Evolutionary conservation across 2,113 vertebrate species (phyloP), one percentile per base, ranked within the genome.

Genomic region (Ellobius talpinus): DNA sequence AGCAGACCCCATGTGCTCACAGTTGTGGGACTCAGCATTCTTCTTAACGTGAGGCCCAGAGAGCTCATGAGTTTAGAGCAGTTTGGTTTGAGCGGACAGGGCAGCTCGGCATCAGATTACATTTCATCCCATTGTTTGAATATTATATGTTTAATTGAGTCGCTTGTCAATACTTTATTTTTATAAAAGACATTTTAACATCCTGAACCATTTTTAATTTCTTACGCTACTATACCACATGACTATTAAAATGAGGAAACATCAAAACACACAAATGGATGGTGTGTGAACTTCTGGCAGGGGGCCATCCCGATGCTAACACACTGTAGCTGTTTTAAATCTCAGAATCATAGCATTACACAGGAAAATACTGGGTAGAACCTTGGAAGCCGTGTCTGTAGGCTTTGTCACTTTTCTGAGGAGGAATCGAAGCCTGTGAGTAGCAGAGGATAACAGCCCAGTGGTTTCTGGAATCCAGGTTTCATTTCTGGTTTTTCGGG

Each of bases 1-100:
- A 95, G 93, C 39, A 89, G 92, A 88, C 91, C 39, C 70, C 90
- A 93, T 95, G 88, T 97, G 87, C 93, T 79, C 82, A 90, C 39
- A 78, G 58, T 85, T 85, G 61, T 90, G 55, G 78, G 93, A 92
- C 78, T 94, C 45, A 86, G 76, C 70, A 29, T 90, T 45, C 89
- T 92, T 94, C 88, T 90, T 42, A 90, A 63, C 52, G n/a, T 74
- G 78, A 68, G 55, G 70, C 74, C 87, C 6, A 36, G 47, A 93
- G 58, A 29, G 24, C 63, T 85, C 45, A 76, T 52, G 81, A 61
- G 78, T 77, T 91, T 58, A 87, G 58, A 26, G 23, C 24, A 91
- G 16, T 87, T 68, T 84, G 16, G 81, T 42, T 91, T 47, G 66
- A 87, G 39, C 92, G 17, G 86, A 36, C 29, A n/a, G 21, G 12